Evolutionary conservation across 2,113 vertebrate genomes (phyloP).

Genomic region (Myodes glareolus): DNA sequence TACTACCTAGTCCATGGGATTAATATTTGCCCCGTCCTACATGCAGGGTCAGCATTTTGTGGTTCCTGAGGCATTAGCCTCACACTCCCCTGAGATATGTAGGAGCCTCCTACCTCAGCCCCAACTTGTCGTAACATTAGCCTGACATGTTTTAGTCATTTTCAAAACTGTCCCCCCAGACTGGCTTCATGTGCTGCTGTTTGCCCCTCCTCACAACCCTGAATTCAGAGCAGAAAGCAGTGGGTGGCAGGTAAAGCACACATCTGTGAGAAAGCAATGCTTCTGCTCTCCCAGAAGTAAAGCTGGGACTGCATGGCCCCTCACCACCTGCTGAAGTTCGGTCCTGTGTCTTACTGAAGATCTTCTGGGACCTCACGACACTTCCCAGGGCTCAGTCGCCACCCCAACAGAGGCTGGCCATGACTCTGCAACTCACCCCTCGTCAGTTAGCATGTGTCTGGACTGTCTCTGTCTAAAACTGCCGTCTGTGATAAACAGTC

Average conservation of each 20-base stretch:
- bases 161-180: background rate
- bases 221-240: background rate
- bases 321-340: background rate
- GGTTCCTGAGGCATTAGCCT: background rate
- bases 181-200: background rate
- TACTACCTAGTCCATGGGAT: rapidly evolving
- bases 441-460: background rate
- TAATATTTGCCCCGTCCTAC: background rate
- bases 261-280: too few species aligned
- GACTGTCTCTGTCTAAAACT: background rate
- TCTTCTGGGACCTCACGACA: background rate
- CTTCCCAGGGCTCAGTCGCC: background rate
- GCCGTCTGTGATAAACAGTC: background rate
- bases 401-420: background rate
- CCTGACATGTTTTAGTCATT: background rate
- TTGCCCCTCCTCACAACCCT: rapidly evolving
- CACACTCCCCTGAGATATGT: background rate
- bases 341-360: rapidly evolving
- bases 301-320: background rate
- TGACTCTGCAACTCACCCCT: background rate
- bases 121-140: background rate
- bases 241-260: rapidly evolving
- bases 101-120: background rate
- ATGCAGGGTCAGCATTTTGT: background rate
- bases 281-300: background rate